These are phyloP conservation scores for Perdita meconis DNA, from an alignment of 2,888 invertebrate species.

Conservation along the genomic window DNA sequence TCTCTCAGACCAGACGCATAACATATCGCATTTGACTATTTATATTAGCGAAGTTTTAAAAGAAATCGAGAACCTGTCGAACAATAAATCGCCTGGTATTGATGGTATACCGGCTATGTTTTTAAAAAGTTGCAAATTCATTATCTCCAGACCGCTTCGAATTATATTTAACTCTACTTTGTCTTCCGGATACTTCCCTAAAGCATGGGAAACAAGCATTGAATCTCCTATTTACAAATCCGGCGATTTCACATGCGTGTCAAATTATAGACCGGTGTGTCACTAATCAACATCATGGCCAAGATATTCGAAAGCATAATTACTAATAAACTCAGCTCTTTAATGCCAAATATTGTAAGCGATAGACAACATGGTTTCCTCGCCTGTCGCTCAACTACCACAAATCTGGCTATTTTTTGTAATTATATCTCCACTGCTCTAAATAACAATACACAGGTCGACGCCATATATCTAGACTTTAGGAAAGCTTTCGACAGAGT, in stretches of 20 bases:
- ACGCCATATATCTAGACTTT: background rate
- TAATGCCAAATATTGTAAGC: too few species aligned
- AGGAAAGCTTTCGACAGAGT: background rate
- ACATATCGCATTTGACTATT: too few species aligned
- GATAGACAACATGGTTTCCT: background rate
- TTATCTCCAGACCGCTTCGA: background rate
- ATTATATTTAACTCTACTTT: background rate
- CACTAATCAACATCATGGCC: background rate
- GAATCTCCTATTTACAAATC: background rate
- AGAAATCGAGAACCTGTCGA: background rate
- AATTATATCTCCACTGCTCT: background rate
- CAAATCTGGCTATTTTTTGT: background rate
- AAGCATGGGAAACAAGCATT: background rate
- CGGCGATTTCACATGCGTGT: background rate
- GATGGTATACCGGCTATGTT: constrained; percentile 6
- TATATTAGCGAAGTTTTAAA: background rate
- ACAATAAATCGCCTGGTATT: background rate
- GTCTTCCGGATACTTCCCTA: background rate
- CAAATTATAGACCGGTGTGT: background rate
- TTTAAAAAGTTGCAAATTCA: background rate
- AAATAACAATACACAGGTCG: background rate
- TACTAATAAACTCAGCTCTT: background rate
- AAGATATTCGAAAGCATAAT: background rate
- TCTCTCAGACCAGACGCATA: too few species aligned
- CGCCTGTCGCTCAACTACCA: background rate